Conservation (phyloP, 2,113 vertebrate genomes). For the Aegithalos caudatus region DNA sequence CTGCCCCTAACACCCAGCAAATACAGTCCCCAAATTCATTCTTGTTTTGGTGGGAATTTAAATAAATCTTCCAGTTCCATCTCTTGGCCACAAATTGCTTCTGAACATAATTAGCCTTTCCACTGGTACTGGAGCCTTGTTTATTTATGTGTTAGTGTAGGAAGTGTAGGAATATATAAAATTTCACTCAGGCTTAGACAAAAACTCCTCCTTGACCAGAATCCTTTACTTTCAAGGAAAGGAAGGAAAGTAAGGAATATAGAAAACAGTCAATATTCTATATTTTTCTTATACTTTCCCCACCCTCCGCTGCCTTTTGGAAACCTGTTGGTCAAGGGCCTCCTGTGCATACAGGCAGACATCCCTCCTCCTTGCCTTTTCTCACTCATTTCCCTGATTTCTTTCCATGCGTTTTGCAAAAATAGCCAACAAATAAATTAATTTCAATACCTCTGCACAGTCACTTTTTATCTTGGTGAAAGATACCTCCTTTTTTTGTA, state of each 20-base stretch:
- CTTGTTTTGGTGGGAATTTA: not conserved
- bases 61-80: not conserved
- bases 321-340: rapidly evolving
- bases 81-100: not conserved
- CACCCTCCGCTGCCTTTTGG: not conserved
- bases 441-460: not conserved
- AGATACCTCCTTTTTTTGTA: not conserved
- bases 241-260: not conserved
- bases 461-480: not conserved
- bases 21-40: not conserved
- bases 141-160: not conserved
- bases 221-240: not conserved
- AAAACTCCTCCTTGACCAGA: not conserved
- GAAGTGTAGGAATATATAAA: not conserved
- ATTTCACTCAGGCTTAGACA: not conserved
- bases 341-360: not conserved
- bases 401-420: not conserved
- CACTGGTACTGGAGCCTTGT: not conserved
- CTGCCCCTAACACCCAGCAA: not conserved
- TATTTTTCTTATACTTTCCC: not conserved
- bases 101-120: not conserved
- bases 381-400: not conserved
- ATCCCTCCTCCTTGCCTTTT: not conserved
- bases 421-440: not conserved
- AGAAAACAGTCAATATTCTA: not conserved